phyloP scores from a whole-genome alignment of 2,797 vertebrate genomes.

The Benthosema pterotum region DNA sequence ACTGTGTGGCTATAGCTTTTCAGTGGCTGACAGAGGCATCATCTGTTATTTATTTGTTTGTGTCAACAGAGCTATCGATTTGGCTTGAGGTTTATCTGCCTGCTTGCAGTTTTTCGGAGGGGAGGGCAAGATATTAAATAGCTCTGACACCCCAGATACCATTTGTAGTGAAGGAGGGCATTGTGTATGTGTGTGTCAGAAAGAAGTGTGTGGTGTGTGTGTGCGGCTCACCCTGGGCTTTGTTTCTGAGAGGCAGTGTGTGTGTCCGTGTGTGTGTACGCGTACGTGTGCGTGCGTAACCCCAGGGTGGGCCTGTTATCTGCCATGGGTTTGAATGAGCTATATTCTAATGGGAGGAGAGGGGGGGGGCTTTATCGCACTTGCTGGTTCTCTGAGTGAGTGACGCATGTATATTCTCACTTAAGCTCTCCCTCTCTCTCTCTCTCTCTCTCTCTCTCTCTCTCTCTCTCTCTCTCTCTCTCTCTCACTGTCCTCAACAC shows the following conservation, averaged over 20 bases:
- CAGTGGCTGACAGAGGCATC: slow-evolving; percentile 58
- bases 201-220: slow-evolving; percentile 30
- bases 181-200: slow-evolving; percentile 55
- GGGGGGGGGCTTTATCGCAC: slow-evolving; percentile 55
- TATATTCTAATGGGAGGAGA: slow-evolving; percentile 62
- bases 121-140: slow-evolving; percentile 72
- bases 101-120: slow-evolving; percentile 58
- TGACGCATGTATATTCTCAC: slow-evolving; percentile 70
- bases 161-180: slow-evolving; percentile 68
- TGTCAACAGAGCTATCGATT: slow-evolving; percentile 79
- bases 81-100: slow-evolving; percentile 74
- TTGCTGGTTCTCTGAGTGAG: slow-evolving; percentile 62
- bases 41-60: slow-evolving; percentile 82
- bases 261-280: slow-evolving; percentile 23
- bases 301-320: slow-evolving; percentile 75
- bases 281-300: slow-evolving; percentile 22
- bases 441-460: slow-evolving; percentile 10
- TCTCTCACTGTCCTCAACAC: slow-evolving; percentile 53
- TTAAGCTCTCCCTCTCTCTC: slow-evolving; percentile 57
- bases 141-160: slow-evolving; percentile 68
- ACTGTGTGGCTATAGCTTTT: slow-evolving; percentile 43
- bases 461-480: slow-evolving; percentile 10
- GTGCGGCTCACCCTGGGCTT: slow-evolving; percentile 11
- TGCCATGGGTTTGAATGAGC: slow-evolving; percentile 69
- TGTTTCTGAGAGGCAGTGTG: slow-evolving; percentile 17